Evolutionary conservation across 2,888 invertebrate genomes (phyloP).

Genomic region (Dicyrtomina minuta): DNA sequence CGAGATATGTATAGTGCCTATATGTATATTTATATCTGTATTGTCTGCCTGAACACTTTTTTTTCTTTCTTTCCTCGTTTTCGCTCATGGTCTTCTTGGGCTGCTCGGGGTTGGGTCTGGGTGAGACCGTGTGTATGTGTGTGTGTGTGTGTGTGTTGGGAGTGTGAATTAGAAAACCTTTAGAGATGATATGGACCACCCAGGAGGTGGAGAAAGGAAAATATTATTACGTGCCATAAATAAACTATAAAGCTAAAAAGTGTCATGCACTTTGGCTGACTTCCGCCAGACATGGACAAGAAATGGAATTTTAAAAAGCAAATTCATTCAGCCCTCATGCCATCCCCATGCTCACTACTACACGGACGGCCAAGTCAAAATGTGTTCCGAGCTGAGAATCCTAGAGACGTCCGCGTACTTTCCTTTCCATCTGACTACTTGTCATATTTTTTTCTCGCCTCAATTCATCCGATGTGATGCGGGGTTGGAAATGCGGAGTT

Average conservation of each 20-base stretch:
- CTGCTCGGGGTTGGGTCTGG: too few relatives aligned
- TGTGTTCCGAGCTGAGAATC: too few relatives aligned
- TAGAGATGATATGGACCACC: slow-evolving; percentile 16
- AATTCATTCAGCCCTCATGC: slow-evolving; percentile 12
- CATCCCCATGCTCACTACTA: too few relatives aligned
- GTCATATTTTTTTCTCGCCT: slow-evolving; percentile 17
- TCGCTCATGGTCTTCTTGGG: neutral
- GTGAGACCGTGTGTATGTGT: neutral
- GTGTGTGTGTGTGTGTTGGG: neutral
- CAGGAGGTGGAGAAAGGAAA: slow-evolving; percentile 14
- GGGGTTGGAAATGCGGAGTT: neutral
- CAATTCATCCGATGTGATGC: slow-evolving; percentile 9
- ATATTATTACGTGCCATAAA: slow-evolving; percentile 32
- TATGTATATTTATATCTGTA: too few relatives aligned
- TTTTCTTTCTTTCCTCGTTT: slow-evolving; percentile 3
- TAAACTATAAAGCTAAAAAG: slow-evolving; percentile 18
- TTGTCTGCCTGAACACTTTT: too few relatives aligned
- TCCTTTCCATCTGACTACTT: slow-evolving; percentile 7
- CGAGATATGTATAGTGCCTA: too few relatives aligned
- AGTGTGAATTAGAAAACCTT: slow-evolving; percentile 10
- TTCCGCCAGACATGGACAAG: slow-evolving; percentile 22
- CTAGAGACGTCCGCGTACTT: too few relatives aligned
- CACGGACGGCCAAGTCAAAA: slow-evolving; percentile 12
- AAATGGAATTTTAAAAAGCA: slow-evolving; percentile 32
- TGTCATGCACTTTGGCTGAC: slow-evolving; percentile 15